Evolutionary conservation across 2,888 invertebrate genomes (phyloP).

Genomic region (Cheilosia soror): DNA sequence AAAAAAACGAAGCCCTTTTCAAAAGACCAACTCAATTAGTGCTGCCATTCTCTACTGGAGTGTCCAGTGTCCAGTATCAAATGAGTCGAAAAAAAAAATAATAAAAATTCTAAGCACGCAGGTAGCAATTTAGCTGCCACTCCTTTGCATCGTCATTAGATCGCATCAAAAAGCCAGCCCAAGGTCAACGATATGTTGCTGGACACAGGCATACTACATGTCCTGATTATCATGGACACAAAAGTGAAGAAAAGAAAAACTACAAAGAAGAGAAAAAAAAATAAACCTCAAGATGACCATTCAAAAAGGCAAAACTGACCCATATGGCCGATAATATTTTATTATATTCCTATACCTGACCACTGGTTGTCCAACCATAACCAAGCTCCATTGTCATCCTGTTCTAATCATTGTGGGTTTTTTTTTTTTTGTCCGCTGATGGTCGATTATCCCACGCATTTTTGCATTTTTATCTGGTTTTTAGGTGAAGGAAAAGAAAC

Average conservation of each 20-base stretch:
- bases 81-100: not conserved
- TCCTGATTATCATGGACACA: slow-evolving; percentile 38
- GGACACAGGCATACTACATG: slow-evolving; percentile 19
- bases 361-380: not conserved
- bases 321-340: slow-evolving; percentile 50
- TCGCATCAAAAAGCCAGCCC: slow-evolving; percentile 24
- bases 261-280: not conserved
- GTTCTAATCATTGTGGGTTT: slow-evolving; percentile 40
- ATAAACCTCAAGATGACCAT: slow-evolving; percentile 51
- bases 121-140: slow-evolving; percentile 19
- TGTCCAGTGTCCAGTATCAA: slow-evolving; percentile 5
- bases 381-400: slow-evolving; percentile 46
- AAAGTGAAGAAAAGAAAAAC: not conserved
- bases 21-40: slow-evolving; percentile 38
- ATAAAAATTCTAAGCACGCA: slow-evolving; percentile 32
- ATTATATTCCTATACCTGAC: slow-evolving; percentile 47
- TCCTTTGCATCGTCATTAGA: not conserved
- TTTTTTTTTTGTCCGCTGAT: not conserved
- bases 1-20: slow-evolving; percentile 10
- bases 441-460: slow-evolving; percentile 72
- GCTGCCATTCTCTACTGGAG: slow-evolving; percentile 2
- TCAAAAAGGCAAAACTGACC: slow-evolving; percentile 59
- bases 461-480: slow-evolving; percentile 52
- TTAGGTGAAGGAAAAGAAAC: slow-evolving; percentile 16
- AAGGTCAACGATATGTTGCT: slow-evolving; percentile 38